Conservation (phyloP, 1,140 invertebrate genomes). For the Ostrea denselamellosa region DNA sequence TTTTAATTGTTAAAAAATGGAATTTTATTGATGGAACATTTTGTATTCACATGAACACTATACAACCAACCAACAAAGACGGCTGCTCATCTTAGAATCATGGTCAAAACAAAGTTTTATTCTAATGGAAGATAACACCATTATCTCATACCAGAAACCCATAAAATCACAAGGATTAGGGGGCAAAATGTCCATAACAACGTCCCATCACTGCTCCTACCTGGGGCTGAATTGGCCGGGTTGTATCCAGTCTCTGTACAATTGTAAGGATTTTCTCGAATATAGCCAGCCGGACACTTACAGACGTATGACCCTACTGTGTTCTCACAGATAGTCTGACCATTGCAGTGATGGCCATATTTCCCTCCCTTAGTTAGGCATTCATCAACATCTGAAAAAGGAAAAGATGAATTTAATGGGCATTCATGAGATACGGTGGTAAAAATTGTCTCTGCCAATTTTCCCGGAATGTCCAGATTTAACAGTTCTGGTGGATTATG, state of each 20-base stretch:
- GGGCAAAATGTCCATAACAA: neutral
- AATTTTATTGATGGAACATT: slow-evolving; percentile 29
- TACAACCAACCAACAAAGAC: neutral
- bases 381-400: slow-evolving; percentile 75
- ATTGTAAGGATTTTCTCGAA: slow-evolving; percentile 65
- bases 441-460: too few species aligned
- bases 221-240: neutral
- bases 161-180: slow-evolving; percentile 14
- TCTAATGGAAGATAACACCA: neutral
- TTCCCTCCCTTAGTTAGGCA: slow-evolving; percentile 70
- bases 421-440: too few species aligned
- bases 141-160: slow-evolving; percentile 23
- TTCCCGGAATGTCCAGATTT: too few species aligned
- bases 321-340: slow-evolving; percentile 82
- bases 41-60: slow-evolving; percentile 26
- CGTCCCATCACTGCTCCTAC: neutral
- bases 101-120: slow-evolving; percentile 15
- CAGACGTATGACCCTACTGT: slow-evolving; percentile 76
- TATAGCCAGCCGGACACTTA: slow-evolving; percentile 71
- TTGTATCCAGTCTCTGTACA: slow-evolving; percentile 63
- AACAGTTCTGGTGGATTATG: too few species aligned
- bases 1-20: slow-evolving; percentile 4
- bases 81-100: slow-evolving; percentile 31
- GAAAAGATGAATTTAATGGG: slow-evolving; percentile 1
- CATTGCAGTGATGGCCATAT: slow-evolving; percentile 85